Evolutionary conservation across 2,113 vertebrate genomes (phyloP).

Genomic region (Narcine bancroftii): DNA sequence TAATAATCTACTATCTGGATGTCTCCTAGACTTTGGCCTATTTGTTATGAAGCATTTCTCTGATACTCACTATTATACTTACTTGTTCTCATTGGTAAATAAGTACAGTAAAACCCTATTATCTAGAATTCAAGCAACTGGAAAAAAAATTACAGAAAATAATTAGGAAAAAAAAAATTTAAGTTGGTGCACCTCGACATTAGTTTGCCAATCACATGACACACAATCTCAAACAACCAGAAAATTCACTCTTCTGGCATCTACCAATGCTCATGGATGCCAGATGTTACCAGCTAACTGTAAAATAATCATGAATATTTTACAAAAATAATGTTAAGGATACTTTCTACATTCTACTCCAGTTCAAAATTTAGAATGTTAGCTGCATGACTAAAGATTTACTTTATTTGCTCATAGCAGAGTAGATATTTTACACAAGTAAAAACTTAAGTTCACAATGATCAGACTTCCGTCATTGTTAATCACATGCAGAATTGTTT

Average conservation of each 20-base stretch:
- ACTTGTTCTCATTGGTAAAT: no score
- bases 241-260: no score
- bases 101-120: no score
- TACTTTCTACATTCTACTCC: not conserved
- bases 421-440: not conserved
- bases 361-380: not conserved
- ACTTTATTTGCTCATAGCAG: not conserved
- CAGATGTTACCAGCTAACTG: no score
- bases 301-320: not conserved
- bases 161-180: no score
- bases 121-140: no score
- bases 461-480: not conserved
- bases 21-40: not conserved
- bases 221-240: no score
- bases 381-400: not conserved
- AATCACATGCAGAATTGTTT: not conserved
- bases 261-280: no score
- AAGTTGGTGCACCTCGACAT: no score
- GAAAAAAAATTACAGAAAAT: no score
- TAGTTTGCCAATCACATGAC: no score
- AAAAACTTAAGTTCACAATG: not conserved
- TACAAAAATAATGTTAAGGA: not conserved
- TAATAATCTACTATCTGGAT: not conserved
- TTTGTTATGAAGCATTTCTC: not conserved
- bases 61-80: not conserved